A percentile compares a stretch with the other conserved stretches of the same genome.
Conservation (phyloP, 2,113 vertebrate genomes). For the Zingel zingel region DNA sequence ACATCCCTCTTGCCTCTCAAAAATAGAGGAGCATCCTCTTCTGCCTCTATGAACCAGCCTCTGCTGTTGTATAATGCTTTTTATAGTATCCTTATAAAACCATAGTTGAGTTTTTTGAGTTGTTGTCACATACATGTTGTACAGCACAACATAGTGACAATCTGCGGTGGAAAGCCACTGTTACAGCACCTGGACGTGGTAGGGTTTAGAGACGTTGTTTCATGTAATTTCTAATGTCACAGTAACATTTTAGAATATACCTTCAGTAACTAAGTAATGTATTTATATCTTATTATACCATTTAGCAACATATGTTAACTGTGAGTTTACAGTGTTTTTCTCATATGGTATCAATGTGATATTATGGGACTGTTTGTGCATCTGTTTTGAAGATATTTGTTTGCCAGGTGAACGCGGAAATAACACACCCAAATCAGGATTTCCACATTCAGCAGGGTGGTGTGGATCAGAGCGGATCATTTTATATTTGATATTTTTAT, state of each 20-base stretch:
- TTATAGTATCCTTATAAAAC: background rate
- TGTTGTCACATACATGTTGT: too few species aligned
- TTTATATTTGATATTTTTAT: background rate
- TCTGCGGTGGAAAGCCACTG: too few species aligned
- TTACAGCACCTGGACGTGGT: background rate
- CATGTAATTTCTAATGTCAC: background rate
- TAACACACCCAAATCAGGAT: background rate
- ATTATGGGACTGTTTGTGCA: background rate
- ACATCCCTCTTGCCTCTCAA: too few species aligned
- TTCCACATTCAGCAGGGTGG: background rate
- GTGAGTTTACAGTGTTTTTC: background rate
- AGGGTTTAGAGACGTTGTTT: background rate
- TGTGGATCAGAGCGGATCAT: background rate
- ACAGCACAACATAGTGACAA: too few species aligned
- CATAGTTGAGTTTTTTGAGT: too few species aligned
- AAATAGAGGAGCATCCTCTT: too few species aligned
- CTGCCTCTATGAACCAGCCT: too few species aligned
- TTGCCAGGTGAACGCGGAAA: conserved; percentile 2
- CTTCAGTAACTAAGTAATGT: background rate
- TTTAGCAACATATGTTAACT: background rate
- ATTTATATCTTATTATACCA: background rate
- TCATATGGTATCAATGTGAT: background rate
- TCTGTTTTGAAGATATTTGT: background rate
- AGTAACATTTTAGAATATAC: background rate
- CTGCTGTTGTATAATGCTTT: background rate